Evolutionary conservation across 2,113 vertebrate species (phyloP), one percentile per base, ranked within the genome.

Genomic region (Myotis davidii): DNA sequence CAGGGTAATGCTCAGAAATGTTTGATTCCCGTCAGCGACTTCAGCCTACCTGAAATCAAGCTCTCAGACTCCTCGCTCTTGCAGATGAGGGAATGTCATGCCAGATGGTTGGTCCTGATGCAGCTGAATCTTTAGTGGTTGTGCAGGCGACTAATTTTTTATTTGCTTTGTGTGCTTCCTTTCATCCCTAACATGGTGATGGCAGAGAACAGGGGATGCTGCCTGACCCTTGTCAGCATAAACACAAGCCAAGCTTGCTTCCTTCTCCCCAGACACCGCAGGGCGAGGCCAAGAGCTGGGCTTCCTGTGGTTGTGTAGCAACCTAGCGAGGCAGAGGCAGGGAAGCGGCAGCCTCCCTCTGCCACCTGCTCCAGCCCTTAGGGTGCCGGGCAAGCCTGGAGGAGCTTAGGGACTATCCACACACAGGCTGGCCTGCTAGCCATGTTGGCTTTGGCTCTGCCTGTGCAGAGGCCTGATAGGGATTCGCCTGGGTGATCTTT

Each of bases 1-100:
- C 77, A 88, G 54, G 87, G 25, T 59, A 72, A 50, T 89, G 29
- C 65, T 93, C 67, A 74, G 69, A 91, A 94, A 78, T 91, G 21
- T 91, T 76, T 48, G 34, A 37, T 52, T 78, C 48, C 88, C 8
- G 83, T 79, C 18, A 29, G 23, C 74, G 89, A 65, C 61, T 91
- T 82, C 37, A 78, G 48, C 64, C 78, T 92, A 78, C 59, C 48
- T 82, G 74, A 65, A 52, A 50, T 89, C 83, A 70, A 29, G 45
- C n/a, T 73, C 17, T 32, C 13, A 32, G 9, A n/a, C 65, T 39
- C 64, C 18, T 67, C 21, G 10, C 93, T 88, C 50, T 95, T 92
- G 67, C 34, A 39, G 39, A 72, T 88, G 88, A 90, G 77, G 29
- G 78, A 37, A 45, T 70, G 9, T 67, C 39, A 29, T 52, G 34